These are phyloP conservation scores for Conus betulinus DNA, from an alignment of 1,140 invertebrate genomes.

Conservation along the genomic window DNA sequence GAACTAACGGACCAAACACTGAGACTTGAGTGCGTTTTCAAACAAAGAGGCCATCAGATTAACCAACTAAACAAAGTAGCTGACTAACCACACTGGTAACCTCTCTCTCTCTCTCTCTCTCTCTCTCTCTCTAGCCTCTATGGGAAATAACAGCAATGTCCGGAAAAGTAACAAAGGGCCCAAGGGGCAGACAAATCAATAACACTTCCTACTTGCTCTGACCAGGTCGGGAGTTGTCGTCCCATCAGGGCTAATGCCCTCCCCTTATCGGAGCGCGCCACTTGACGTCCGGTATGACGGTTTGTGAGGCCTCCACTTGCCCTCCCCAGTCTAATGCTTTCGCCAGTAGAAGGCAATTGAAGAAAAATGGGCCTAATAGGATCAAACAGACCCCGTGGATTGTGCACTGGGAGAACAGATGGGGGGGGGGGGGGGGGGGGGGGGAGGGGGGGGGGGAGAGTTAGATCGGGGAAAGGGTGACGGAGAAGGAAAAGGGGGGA, in stretches of 20 bases:
- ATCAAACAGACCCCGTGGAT: conserved; percentile 15
- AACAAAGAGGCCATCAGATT: too few relatives aligned
- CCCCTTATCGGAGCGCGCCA: background rate
- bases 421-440: background rate
- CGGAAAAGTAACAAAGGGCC: background rate
- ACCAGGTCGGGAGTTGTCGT: background rate
- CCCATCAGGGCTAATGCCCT: conserved; percentile 1
- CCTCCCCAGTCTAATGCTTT: conserved; percentile 2
- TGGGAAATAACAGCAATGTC: background rate
- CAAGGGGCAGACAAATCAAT: conserved; percentile 4
- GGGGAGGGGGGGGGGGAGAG: background rate
- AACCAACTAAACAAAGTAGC: too few relatives aligned
- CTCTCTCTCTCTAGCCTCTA: too few relatives aligned
- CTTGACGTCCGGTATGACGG: conserved; percentile 4
- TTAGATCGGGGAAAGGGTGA: background rate
- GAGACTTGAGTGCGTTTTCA: too few relatives aligned
- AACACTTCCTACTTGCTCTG: background rate
- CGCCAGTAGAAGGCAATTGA: conserved; percentile 10
- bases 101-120: too few relatives aligned
- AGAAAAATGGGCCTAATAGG: conserved; percentile 25
- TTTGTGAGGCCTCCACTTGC: background rate
- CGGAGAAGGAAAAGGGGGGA: too few relatives aligned
- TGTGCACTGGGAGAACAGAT: background rate
- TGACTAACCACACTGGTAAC: too few relatives aligned
- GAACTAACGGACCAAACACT: too few relatives aligned